Conservation (phyloP, 92 coral and sea anemone species). For the Scolanthus callimorphus region DNA sequence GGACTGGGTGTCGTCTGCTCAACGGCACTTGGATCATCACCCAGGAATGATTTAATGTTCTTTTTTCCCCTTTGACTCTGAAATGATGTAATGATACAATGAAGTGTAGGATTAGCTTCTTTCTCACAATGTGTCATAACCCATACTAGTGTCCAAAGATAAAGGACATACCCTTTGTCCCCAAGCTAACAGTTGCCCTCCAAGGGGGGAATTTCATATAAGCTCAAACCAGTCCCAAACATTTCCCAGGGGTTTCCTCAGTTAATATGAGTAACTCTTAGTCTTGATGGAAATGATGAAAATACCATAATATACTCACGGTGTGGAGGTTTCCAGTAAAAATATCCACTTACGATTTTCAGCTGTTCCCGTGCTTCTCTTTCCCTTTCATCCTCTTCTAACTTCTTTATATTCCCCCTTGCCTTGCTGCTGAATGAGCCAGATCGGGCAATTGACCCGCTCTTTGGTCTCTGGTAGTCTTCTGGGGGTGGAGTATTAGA, state of each 20-base stretch:
- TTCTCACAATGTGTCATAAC: no score
- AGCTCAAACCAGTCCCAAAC: no score
- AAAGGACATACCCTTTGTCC: no score
- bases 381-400: conserved; percentile 51
- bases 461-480: conserved; percentile 56
- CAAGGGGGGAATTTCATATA: no score
- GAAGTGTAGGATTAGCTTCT: no score
- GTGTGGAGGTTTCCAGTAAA: neutral
- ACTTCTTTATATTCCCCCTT: conserved; percentile 43
- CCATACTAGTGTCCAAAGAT: no score
- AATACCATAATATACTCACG: neutral
- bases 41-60: conserved; percentile 65
- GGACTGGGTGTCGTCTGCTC: conserved; percentile 57
- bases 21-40: conserved; percentile 54
- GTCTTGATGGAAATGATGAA: no score
- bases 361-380: conserved; percentile 55
- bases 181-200: no score
- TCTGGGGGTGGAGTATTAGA: conserved; percentile 47
- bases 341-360: conserved; percentile 48
- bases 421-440: conserved; percentile 54
- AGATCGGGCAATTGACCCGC: conserved; percentile 55
- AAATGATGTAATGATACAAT: no score
- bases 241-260: no score
- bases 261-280: no score
- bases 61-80: conserved; percentile 86